phyloP scores from a whole-genome alignment of 2,797 vertebrate genomes.

The Poeciliopsis gracilis region DNA sequence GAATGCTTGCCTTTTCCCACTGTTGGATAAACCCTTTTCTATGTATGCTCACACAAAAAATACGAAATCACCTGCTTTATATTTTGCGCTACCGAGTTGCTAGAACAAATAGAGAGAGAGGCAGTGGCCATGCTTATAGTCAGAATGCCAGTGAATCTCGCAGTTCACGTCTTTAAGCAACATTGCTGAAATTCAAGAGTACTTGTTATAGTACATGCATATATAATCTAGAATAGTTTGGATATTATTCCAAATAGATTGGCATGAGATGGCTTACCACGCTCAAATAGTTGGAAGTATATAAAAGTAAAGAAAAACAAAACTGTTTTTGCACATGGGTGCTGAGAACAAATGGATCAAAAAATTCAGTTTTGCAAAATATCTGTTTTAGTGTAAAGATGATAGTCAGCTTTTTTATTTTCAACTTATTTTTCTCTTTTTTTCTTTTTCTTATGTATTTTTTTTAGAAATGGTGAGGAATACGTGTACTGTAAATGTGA shows the following conservation, averaged over 20 bases:
- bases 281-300: background rate
- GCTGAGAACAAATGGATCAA: too few species aligned
- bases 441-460: too few species aligned
- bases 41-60: slow-evolving; percentile 65
- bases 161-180: background rate
- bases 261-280: background rate
- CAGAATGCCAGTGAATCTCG: slow-evolving; percentile 8
- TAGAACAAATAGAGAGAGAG: background rate
- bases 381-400: background rate
- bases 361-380: background rate
- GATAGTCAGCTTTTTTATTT: background rate
- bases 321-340: background rate
- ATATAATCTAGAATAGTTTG: background rate
- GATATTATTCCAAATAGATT: background rate
- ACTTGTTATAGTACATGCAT: background rate
- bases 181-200: too few species aligned
- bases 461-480: too few species aligned
- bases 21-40: slow-evolving; percentile 80
- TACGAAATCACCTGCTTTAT: slow-evolving; percentile 51
- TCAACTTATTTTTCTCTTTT: too few species aligned
- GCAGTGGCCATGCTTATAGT: background rate
- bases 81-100: slow-evolving; percentile 38
- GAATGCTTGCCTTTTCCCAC: slow-evolving; percentile 73
- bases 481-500: too few species aligned
- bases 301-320: background rate